Percentiles rank a stretch among this genome's conserved stretches.
phyloP scores from a whole-genome alignment of 2,797 vertebrate species.

The Botia kubotai region DNA sequence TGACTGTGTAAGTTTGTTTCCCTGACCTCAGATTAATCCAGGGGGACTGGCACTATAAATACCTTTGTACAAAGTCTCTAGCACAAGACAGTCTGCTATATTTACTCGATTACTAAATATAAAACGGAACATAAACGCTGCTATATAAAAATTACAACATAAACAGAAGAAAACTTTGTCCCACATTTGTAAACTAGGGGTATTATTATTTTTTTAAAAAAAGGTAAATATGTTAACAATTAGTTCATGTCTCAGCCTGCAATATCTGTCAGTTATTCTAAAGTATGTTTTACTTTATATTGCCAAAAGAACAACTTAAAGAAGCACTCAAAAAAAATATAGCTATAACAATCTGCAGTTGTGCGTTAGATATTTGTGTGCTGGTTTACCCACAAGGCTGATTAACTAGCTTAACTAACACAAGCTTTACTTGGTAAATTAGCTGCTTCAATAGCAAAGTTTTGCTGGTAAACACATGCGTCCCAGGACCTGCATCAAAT shows the following conservation, averaged over 20 bases:
- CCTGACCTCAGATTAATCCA: too few species aligned
- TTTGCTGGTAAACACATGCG: not conserved
- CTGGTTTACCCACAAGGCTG: not conserved
- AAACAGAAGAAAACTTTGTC: not conserved
- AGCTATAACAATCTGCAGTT: not conserved
- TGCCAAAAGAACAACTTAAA: not conserved
- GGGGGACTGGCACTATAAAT: too few species aligned
- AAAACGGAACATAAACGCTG: too few species aligned
- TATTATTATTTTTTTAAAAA: too few species aligned
- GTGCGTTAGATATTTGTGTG: conserved; percentile 4
- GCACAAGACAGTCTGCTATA: too few species aligned
- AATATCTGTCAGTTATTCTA: not conserved
- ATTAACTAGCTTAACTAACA: too few species aligned
- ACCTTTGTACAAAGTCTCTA: too few species aligned
- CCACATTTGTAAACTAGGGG: too few species aligned
- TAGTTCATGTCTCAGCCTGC: not conserved
- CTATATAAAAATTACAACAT: too few species aligned
- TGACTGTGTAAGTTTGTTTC: too few species aligned
- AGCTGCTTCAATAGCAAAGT: not conserved
- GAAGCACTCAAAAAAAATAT: not conserved
- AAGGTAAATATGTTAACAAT: too few species aligned
- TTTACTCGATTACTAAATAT: too few species aligned
- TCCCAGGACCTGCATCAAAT: not conserved
- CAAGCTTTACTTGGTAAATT: not conserved
- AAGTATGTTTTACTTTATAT: not conserved